Percentiles rank a stretch among this genome's conserved stretches.
Evolutionary conservation across 2,888 invertebrate genomes (phyloP).

Genomic region (Melanostoma mellinum): DNA sequence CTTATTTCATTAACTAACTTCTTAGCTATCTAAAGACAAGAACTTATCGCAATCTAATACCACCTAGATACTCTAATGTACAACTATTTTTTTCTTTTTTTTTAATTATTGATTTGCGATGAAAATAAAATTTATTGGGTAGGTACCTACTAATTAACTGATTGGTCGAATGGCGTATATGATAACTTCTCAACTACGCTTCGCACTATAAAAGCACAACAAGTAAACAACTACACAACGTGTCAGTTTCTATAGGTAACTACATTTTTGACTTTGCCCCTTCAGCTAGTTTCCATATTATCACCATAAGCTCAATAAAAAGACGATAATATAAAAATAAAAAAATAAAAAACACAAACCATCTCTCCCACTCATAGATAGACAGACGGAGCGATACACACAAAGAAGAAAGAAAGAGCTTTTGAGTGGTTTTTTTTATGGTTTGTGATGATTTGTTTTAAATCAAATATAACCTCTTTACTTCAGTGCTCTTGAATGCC

Average conservation of each 20-base stretch:
- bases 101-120: slow-evolving; percentile 28
- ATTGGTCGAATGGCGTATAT: slow-evolving; percentile 7
- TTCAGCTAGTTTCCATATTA: slow-evolving; percentile 25
- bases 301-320: slow-evolving; percentile 14
- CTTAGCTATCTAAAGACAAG: too few species aligned
- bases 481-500: slow-evolving; percentile 52
- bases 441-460: too few species aligned
- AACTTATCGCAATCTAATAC: too few species aligned
- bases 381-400: too few species aligned
- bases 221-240: neutral
- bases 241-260: slow-evolving; percentile 14
- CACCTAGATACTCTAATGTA: too few species aligned
- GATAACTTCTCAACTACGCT: neutral
- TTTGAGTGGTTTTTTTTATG: slow-evolving; percentile 21
- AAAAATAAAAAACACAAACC: neutral
- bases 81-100: neutral
- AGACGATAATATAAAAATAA: slow-evolving; percentile 15
- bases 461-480: neutral
- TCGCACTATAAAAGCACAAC: slow-evolving; percentile 3
- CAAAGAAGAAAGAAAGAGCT: slow-evolving; percentile 15
- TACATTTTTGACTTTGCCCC: slow-evolving; percentile 44
- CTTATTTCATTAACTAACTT: too few species aligned
- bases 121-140: slow-evolving; percentile 33
- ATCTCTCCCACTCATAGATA: neutral
- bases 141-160: slow-evolving; percentile 9